phyloP scores from a whole-genome alignment of 1,140 invertebrate genomes.

The Gerris buenoi region DNA sequence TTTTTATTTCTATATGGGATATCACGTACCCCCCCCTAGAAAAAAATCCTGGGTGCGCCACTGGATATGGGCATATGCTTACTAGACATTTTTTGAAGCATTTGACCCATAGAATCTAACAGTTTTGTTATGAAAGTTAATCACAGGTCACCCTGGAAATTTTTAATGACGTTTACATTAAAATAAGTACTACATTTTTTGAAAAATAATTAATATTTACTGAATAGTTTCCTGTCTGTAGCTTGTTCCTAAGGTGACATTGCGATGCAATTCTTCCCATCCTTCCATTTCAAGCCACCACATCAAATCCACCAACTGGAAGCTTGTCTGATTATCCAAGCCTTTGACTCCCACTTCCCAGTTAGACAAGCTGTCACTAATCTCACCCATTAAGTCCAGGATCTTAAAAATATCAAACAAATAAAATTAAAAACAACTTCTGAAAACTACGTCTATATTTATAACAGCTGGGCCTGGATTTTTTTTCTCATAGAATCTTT shows the following conservation, averaged over 20 bases:
- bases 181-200: not conserved
- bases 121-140: not conserved
- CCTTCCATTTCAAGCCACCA: conserved; percentile 36
- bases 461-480: too few species aligned
- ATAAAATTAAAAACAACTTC: too few species aligned
- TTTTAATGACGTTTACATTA: too few species aligned
- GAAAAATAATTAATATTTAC: conserved; percentile 16
- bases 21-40: too few species aligned
- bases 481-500: too few species aligned
- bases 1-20: too few species aligned
- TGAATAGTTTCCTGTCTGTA: conserved; percentile 43
- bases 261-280: conserved; percentile 35
- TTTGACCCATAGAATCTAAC: too few species aligned
- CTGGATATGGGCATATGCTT: too few species aligned
- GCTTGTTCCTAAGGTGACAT: conserved; percentile 42
- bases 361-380: conserved; percentile 31
- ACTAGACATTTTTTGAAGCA: too few species aligned
- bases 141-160: not conserved
- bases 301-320: conserved; percentile 33
- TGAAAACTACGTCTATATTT: too few species aligned
- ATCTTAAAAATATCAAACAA: too few species aligned
- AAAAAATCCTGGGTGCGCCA: too few species aligned
- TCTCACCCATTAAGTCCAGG: conserved; percentile 25
- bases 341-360: conserved; percentile 31
- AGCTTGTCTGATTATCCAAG: conserved; percentile 32